These are phyloP conservation scores for Campylomormyrus numenius DNA, from an alignment of 2,113 vertebrate species.

Conservation along the genomic window DNA sequence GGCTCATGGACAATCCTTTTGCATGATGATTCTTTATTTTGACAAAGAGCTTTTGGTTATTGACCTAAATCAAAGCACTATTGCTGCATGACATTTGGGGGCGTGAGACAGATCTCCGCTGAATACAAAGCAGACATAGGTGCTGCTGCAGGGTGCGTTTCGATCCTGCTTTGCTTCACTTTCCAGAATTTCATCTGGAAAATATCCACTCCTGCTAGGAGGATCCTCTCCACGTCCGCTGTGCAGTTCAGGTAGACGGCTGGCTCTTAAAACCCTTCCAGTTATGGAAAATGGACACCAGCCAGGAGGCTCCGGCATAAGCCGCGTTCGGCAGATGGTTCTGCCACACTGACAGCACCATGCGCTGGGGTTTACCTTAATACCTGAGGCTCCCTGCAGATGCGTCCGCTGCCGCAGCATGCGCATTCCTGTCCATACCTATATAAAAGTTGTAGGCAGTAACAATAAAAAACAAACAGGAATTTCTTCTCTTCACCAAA, in stretches of 20 bases:
- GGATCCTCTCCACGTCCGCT: background rate
- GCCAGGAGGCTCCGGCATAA: background rate
- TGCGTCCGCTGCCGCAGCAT: background rate
- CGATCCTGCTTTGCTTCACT: background rate
- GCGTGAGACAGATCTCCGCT: background rate
- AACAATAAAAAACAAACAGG: background rate
- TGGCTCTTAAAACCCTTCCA: background rate
- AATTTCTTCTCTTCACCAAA: background rate
- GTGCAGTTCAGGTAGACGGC: background rate
- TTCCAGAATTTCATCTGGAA: background rate
- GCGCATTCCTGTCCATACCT: background rate
- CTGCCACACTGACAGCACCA: background rate
- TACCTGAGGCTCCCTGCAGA: background rate
- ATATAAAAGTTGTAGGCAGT: background rate
- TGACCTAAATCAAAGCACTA: background rate
- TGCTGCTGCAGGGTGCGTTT: background rate
- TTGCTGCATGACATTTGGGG: background rate
- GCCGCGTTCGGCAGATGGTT: background rate
- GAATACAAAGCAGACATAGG: background rate
- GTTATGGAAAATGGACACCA: background rate
- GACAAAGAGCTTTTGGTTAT: background rate
- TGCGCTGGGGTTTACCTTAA: background rate
- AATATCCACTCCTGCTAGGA: background rate
- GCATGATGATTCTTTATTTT: background rate
- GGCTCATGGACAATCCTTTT: background rate